Percentiles rank a stretch among this genome's conserved stretches.
Evolutionary conservation across 1,140 invertebrate genomes (phyloP).

Genomic region (Manduca sexta): DNA sequence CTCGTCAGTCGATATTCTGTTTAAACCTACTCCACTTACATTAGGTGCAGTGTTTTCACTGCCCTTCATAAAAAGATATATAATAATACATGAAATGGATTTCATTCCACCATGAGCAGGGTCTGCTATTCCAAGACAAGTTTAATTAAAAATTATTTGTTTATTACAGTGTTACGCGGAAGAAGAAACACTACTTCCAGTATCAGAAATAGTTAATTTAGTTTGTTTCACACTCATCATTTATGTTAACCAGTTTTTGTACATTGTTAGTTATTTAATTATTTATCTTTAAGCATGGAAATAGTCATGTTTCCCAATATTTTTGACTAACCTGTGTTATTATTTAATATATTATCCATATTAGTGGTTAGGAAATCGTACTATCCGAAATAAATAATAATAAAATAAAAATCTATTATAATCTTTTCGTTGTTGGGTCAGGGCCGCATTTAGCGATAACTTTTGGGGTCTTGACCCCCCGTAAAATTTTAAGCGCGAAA

Average conservation of each 20-base stretch:
- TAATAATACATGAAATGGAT: neutral
- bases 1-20: no score
- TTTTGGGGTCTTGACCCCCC: no score
- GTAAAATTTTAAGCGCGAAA: no score
- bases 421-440: neutral
- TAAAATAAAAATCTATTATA: no score
- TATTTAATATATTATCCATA: neutral
- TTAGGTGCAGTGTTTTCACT: neutral
- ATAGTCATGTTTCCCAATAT: slow-evolving; percentile 4
- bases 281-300: no score
- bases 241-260: slow-evolving; percentile 38
- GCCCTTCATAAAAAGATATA: neutral
- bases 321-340: slow-evolving; percentile 7
- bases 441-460: no score
- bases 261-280: slow-evolving; percentile 6
- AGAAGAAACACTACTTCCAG: slow-evolving; percentile 57
- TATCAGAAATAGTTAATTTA: slow-evolving; percentile 30
- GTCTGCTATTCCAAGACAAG: neutral
- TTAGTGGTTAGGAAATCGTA: slow-evolving; percentile 3
- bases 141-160: neutral
- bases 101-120: neutral
- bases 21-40: no score
- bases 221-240: slow-evolving; percentile 28
- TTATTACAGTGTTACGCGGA: slow-evolving; percentile 43
- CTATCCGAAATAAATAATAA: neutral